A percentile compares a stretch with the other conserved stretches of the same genome.
phyloP scores from a whole-genome alignment of 2,888 invertebrate species.

The Dolomedes plantarius region DNA sequence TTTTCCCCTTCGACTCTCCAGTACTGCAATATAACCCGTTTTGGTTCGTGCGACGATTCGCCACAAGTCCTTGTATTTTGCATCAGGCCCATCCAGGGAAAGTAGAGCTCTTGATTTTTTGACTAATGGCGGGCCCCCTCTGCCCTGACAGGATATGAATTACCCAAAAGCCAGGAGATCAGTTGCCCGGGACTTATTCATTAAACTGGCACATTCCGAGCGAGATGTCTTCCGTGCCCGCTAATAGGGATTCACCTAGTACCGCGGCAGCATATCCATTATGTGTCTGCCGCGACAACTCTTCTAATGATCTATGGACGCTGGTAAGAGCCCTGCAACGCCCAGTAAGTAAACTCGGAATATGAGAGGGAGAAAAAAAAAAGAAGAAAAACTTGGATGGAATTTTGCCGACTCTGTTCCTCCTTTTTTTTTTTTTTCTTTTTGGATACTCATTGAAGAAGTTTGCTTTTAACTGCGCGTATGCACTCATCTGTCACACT shows the following conservation, averaged over 20 bases:
- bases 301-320: conserved; percentile 46
- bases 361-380: neutral
- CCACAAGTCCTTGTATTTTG: too few relatives aligned
- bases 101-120: conserved; percentile 39
- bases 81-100: too few relatives aligned
- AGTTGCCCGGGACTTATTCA: conserved; percentile 54
- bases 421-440: too few relatives aligned
- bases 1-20: too few relatives aligned
- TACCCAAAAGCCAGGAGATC: conserved; percentile 56
- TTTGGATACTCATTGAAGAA: too few relatives aligned
- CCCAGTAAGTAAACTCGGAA: conserved; percentile 18
- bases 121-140: conserved; percentile 41
- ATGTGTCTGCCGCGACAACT: conserved; percentile 21
- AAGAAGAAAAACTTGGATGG: too few relatives aligned
- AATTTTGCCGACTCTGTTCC: too few relatives aligned
- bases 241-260: conserved; percentile 69
- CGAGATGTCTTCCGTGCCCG: conserved; percentile 34
- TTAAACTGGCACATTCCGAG: conserved; percentile 48
- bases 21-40: too few relatives aligned
- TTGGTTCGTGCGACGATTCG: too few relatives aligned
- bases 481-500: too few relatives aligned
- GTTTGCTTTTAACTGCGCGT: too few relatives aligned
- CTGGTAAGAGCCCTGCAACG: conserved; percentile 1
- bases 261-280: conserved; percentile 61
- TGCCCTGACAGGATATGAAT: conserved; percentile 64